A percentile compares a stretch with the other conserved stretches of the same genome.
Evolutionary conservation across 1,140 invertebrate species (phyloP).

Genomic region (Ostrea denselamellosa): DNA sequence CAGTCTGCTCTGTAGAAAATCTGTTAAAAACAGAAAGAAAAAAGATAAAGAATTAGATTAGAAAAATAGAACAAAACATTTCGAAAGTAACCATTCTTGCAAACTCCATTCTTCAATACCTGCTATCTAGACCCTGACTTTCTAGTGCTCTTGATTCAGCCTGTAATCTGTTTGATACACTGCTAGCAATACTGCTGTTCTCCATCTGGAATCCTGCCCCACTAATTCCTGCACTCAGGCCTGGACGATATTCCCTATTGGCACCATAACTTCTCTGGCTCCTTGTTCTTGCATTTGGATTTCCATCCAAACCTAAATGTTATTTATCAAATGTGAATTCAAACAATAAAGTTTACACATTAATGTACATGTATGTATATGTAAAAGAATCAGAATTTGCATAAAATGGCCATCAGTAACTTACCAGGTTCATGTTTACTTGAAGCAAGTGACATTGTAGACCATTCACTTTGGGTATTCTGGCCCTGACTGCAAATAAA

Average conservation of each 20-base stretch:
- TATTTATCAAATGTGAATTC: not conserved
- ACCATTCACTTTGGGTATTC: conserved; percentile 48
- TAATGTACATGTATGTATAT: not conserved
- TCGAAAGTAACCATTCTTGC: no score
- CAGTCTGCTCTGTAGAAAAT: conserved; percentile 61
- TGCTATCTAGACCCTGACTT: not conserved
- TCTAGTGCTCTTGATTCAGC: not conserved
- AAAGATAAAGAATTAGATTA: not conserved
- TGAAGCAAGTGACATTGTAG: conserved; percentile 43
- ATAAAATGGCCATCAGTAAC: not conserved
- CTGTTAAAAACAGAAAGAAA: conserved; percentile 55
- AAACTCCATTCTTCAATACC: not conserved
- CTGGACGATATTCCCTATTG: conserved; percentile 61
- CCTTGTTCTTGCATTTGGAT: not conserved
- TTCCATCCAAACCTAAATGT: not conserved
- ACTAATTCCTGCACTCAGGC: conserved; percentile 74
- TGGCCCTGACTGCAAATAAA: conserved; percentile 25
- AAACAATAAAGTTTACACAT: not conserved
- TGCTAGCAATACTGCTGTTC: conserved; percentile 70
- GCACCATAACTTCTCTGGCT: not conserved
- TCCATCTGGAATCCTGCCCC: conserved; percentile 67
- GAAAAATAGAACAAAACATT: no score
- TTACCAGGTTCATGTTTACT: conserved; percentile 50
- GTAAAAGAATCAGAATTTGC: not conserved
- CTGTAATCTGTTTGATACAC: conserved; percentile 59